A percentile compares a stretch with the other conserved stretches of the same genome.
Evolutionary conservation across 2,797 vertebrate genomes (phyloP).

Genomic region (Podarcis lilfordi): DNA sequence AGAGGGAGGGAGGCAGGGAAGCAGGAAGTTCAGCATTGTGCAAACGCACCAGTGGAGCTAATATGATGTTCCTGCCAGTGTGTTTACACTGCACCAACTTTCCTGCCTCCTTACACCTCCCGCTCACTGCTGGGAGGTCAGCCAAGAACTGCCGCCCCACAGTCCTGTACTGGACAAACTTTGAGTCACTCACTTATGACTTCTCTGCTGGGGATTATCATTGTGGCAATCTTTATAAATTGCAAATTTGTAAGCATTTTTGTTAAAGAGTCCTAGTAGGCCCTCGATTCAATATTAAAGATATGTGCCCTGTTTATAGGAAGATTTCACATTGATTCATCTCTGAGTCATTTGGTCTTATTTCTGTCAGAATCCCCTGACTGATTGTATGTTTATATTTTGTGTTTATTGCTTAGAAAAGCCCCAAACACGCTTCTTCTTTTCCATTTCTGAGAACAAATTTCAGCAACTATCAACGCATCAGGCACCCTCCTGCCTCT

Average conservation of each 20-base stretch:
- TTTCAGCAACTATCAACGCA: neutral
- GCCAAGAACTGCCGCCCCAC: too few species aligned
- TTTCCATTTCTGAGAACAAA: neutral
- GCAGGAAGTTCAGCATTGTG: too few species aligned
- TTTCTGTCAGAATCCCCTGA: neutral
- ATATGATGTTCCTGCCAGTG: too few species aligned
- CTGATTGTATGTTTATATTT: neutral
- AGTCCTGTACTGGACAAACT: neutral
- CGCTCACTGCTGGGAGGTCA: too few species aligned
- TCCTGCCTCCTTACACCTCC: too few species aligned
- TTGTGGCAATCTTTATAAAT: neutral
- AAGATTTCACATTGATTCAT: neutral
- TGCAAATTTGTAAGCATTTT: neutral
- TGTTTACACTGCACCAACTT: too few species aligned
- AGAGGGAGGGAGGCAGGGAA: too few species aligned
- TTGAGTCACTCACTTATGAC: too few species aligned
- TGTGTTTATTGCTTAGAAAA: neutral
- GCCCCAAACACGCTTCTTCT: neutral
- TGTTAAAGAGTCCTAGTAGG: neutral
- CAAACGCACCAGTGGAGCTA: too few species aligned
- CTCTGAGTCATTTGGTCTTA: neutral
- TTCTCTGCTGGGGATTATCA: neutral
- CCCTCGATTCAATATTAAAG: neutral
- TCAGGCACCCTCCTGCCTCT: neutral
- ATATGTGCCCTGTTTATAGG: neutral